Evolutionary conservation across 1,140 invertebrate genomes (phyloP), one percentile per base, ranked within the genome.

Genomic region (Lepidotrigona ventralis): DNA sequence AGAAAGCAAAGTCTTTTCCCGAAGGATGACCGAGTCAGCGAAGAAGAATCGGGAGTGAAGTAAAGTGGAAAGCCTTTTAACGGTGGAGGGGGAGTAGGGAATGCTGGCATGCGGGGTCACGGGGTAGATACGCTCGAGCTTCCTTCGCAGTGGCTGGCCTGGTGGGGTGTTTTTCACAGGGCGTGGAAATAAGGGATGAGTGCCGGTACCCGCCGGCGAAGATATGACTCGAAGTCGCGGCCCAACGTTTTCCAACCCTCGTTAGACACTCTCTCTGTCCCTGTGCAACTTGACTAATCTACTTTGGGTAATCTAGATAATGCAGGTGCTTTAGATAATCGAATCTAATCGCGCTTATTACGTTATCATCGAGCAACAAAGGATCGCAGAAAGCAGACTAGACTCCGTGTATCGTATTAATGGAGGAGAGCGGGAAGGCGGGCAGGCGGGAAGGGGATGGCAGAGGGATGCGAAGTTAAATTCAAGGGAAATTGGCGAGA

Each of bases 71-170:
- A 66, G 72, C 17, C 63, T 66, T 81, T 81, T 81, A 60, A 39
- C n/a, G 39, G 39, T 6, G 39, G 8, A 46, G 39, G 39, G 39
- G 39, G 39, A 46, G 39, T 46, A 21, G 53, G 8, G n/a, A 75
- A 39, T 33, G 54, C 6, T 33, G 75, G 74, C 9, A 53, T 66
- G 74, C 51, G 51, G n/a, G 60, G 53, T 63, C 58, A 66, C 33
- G n/a, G 73, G 73, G 63, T 21, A 58, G 56, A 64, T 81, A 81
- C 71, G 70, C 74, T 81, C 73, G 80, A 70, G 63, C 46, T 82
- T 76, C 53, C 29, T 69, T 23, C 39, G 39, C 68, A 39, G 12
- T n/a, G 29, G 56, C 23, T 39, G 69, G 69, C 39, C 39, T 51
- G 68, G 69, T 54, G 33, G 39, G 58, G 39, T 51, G 26, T 63